Conservation (phyloP, 2,797 vertebrate genomes). For the Pseudochirops cupreus region DNA sequence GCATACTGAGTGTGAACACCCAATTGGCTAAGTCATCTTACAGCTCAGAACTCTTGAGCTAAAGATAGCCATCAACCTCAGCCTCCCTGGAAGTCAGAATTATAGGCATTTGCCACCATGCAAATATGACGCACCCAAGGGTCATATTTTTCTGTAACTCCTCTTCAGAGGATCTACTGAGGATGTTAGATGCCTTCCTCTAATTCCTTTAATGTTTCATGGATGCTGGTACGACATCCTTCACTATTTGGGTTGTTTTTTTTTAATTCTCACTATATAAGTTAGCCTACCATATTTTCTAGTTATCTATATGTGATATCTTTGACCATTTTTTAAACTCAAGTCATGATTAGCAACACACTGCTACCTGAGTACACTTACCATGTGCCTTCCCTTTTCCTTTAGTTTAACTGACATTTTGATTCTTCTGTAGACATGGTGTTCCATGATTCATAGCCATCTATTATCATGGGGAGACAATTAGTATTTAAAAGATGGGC, state of each 20-base stretch:
- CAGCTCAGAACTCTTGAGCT: background rate
- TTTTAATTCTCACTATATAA: background rate
- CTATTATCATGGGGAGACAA: background rate
- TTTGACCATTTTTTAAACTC: background rate
- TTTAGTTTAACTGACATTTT: background rate
- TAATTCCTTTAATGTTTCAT: background rate
- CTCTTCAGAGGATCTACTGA: background rate
- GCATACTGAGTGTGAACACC: background rate
- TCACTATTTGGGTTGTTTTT: too few relatives aligned
- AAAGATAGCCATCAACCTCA: background rate
- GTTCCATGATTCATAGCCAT: background rate
- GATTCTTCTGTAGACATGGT: background rate
- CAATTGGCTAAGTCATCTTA: background rate
- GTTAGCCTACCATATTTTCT: background rate
- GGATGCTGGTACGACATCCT: background rate
- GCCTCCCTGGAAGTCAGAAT: background rate
- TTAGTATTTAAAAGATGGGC: background rate
- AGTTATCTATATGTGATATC: background rate
- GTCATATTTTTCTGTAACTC: background rate
- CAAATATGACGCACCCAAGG: background rate
- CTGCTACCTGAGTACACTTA: background rate
- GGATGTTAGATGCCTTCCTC: background rate
- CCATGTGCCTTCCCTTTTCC: background rate
- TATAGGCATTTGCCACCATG: background rate
- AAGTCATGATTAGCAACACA: background rate